These are phyloP conservation scores for Matsumurasca onukii DNA, from an alignment of 1,140 invertebrate species.

Conservation along the genomic window DNA sequence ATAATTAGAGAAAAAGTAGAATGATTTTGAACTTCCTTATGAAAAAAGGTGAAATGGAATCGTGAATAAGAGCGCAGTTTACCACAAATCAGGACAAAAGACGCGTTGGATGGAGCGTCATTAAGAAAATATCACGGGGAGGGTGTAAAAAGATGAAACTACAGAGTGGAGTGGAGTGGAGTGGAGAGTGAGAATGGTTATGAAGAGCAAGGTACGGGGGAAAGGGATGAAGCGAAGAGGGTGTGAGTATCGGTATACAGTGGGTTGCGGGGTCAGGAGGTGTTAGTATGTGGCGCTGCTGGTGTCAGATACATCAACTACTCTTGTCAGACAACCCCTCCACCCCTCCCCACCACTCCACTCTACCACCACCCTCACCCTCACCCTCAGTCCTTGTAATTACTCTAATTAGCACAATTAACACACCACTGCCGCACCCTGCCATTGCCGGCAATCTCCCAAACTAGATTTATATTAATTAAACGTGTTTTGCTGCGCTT, in stretches of 20 bases:
- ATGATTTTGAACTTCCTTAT: too few species aligned
- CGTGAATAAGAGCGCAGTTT: not conserved
- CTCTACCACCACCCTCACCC: not conserved
- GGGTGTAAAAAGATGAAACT: too few species aligned
- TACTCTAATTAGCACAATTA: slow-evolving; percentile 33
- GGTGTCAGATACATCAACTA: slow-evolving; percentile 21
- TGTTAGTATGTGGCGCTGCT: not conserved
- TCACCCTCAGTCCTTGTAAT: slow-evolving; percentile 28
- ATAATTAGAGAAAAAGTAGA: too few species aligned
- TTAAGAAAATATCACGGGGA: slow-evolving; percentile 17
- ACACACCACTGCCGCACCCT: slow-evolving; percentile 24
- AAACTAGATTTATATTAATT: slow-evolving; percentile 34
- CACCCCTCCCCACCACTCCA: not conserved
- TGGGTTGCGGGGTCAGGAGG: not conserved
- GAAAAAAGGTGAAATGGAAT: too few species aligned
- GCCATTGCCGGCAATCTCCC: slow-evolving; percentile 24
- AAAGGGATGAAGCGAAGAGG: not conserved
- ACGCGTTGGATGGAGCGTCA: slow-evolving; percentile 4
- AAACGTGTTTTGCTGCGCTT: slow-evolving; percentile 23
- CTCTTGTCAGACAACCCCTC: slow-evolving; percentile 14
- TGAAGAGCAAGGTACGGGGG: not conserved
- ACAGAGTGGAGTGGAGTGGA: not conserved
- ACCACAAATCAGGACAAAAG: slow-evolving; percentile 18
- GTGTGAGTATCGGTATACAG: not conserved
- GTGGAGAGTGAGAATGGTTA: not conserved